phyloP scores from a whole-genome alignment of 2,888 invertebrate species.

The Macrophya annulata region DNA sequence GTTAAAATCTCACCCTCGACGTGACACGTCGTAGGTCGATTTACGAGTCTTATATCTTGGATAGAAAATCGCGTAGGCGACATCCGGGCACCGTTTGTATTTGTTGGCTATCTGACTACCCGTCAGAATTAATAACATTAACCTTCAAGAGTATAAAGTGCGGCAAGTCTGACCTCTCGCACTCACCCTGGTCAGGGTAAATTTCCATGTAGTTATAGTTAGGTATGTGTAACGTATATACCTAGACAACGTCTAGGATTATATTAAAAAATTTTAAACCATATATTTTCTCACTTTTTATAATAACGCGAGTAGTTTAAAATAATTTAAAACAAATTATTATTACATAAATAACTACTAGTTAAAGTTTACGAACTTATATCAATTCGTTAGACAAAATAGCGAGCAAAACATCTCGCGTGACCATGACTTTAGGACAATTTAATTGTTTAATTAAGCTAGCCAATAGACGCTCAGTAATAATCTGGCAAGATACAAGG shows the following conservation, averaged over 20 bases:
- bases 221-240: neutral
- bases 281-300: neutral
- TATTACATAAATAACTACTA: no score
- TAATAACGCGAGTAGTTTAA: neutral
- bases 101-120: neutral
- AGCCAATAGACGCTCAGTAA: neutral
- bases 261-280: neutral
- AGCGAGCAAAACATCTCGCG: neutral
- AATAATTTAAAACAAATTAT: neutral
- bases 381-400: neutral
- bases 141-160: neutral
- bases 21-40: neutral
- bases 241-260: neutral
- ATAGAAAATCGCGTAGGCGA: neutral
- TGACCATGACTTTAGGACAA: neutral
- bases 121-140: slow-evolving; percentile 10
- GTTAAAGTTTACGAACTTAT: neutral
- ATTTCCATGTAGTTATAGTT: slow-evolving; percentile 7
- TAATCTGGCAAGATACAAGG: neutral
- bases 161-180: neutral
- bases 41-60: neutral
- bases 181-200: neutral
- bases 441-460: neutral
- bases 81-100: neutral
- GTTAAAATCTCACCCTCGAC: neutral